phyloP scores from a whole-genome alignment of 2,888 invertebrate genomes.

The Lobophora halterata region DNA sequence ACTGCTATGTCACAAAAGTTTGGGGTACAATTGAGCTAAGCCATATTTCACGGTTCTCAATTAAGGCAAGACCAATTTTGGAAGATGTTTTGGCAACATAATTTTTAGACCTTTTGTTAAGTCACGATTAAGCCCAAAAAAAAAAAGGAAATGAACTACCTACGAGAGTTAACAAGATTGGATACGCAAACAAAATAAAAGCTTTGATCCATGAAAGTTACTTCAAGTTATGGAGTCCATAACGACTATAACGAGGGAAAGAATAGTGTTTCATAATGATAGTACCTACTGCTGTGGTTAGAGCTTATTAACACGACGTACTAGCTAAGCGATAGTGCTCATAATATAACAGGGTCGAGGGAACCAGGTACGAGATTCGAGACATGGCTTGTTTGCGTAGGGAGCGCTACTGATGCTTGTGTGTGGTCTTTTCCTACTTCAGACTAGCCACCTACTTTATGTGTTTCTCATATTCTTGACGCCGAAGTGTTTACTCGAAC shows the following conservation, averaged over 20 bases:
- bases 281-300: constrained; percentile 67
- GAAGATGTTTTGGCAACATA: constrained; percentile 54
- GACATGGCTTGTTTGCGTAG: constrained; percentile 64
- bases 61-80: constrained; percentile 48
- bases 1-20: constrained; percentile 65
- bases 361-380: constrained; percentile 48
- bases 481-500: constrained; percentile 11
- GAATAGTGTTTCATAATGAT: constrained; percentile 70
- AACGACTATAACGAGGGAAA: constrained; percentile 67
- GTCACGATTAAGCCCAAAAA: not conserved
- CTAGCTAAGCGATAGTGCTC: constrained; percentile 59
- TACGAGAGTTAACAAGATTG: constrained; percentile 31
- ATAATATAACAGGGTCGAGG: constrained; percentile 49
- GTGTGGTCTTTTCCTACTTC: constrained; percentile 63
- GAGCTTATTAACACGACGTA: constrained; percentile 62
- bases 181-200: constrained; percentile 42
- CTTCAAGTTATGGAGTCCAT: constrained; percentile 62
- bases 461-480: constrained; percentile 22
- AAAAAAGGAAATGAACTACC: constrained; percentile 7
- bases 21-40: constrained; percentile 58
- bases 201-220: constrained; percentile 51
- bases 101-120: constrained; percentile 25
- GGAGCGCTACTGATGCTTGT: constrained; percentile 54
- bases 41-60: constrained; percentile 73
- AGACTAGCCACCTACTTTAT: constrained; percentile 35